phyloP scores from a whole-genome alignment of 2,888 invertebrate genomes.

The Xestia ashworthii region DNA sequence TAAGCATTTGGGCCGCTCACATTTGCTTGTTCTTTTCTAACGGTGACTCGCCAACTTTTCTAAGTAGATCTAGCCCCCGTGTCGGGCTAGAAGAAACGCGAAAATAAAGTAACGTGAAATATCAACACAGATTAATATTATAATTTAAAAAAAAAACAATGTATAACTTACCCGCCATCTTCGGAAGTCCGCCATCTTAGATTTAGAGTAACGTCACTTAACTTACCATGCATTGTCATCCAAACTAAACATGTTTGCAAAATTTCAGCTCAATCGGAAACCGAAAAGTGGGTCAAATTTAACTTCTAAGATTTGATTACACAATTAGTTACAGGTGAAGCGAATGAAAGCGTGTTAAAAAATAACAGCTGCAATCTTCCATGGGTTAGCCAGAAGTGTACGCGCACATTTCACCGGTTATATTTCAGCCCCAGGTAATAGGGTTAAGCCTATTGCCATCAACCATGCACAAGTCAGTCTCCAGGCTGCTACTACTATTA shows the following conservation, averaged over 20 bases:
- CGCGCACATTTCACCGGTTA: not conserved
- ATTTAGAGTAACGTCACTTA: not conserved
- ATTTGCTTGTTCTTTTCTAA: slow-evolving; percentile 56
- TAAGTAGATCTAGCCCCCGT: slow-evolving; percentile 47
- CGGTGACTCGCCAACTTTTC: slow-evolving; percentile 58
- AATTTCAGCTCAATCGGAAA: not conserved
- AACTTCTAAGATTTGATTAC: not conserved
- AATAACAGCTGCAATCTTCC: not conserved
- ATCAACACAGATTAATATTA: not conserved
- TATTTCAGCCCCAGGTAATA: not conserved
- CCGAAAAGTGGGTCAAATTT: not conserved
- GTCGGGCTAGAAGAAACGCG: slow-evolving; percentile 51
- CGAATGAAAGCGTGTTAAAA: no score
- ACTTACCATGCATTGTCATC: not conserved
- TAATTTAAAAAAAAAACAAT: not conserved
- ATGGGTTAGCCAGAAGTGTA: not conserved
- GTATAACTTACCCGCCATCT: not conserved
- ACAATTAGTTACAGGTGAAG: no score
- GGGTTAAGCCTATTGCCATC: no score
- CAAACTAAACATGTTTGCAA: not conserved
- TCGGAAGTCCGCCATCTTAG: not conserved
- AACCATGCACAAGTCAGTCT: not conserved
- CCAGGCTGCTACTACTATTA: no score
- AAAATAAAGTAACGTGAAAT: not conserved
- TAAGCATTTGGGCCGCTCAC: slow-evolving; percentile 48